Percentiles rank a stretch among this genome's conserved stretches.
phyloP scores from a whole-genome alignment of 2,888 invertebrate genomes.

The Euproctis similis region DNA sequence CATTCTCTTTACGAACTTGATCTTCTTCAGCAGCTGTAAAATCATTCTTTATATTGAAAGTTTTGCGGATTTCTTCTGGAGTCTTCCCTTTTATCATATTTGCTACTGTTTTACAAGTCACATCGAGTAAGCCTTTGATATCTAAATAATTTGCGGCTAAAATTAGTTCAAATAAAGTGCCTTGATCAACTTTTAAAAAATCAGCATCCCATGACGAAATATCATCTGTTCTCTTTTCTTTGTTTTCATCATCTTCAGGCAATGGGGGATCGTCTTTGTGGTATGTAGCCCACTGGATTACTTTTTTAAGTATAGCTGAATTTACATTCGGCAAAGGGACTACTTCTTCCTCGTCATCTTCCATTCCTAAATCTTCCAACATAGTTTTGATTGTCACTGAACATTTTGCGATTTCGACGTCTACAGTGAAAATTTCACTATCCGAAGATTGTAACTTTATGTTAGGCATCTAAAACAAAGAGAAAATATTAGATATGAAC shows the following conservation, averaged over 20 bases:
- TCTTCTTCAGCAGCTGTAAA: slow-evolving; percentile 97
- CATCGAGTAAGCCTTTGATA: slow-evolving; percentile 95
- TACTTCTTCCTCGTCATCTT: slow-evolving; percentile 94
- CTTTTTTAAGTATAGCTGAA: slow-evolving; percentile 96
- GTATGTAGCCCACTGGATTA: slow-evolving; percentile 93
- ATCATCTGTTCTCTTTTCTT: slow-evolving; percentile 98
- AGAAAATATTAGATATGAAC: not conserved
- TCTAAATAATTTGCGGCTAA: slow-evolving; percentile 98
- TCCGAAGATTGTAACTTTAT: slow-evolving; percentile 97
- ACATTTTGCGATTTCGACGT: slow-evolving; percentile 97
- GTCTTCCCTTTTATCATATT: slow-evolving; percentile 99
- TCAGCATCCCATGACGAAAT: slow-evolving; percentile 99
- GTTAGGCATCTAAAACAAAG: slow-evolving; percentile 85
- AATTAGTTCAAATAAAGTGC: slow-evolving; percentile 96
- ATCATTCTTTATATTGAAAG: slow-evolving; percentile 97
- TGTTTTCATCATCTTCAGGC: slow-evolving; percentile 97
- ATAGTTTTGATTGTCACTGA: slow-evolving; percentile 99
- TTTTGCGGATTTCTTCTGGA: slow-evolving; percentile 97
- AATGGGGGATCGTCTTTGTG: slow-evolving; percentile 97
- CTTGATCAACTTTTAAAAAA: slow-evolving; percentile 98
- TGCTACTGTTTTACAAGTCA: slow-evolving; percentile 98
- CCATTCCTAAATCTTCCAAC: slow-evolving; percentile 95
- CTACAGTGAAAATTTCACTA: slow-evolving; percentile 96
- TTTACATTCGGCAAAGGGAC: slow-evolving; percentile 98
- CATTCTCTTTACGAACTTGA: slow-evolving; percentile 97